Base-by-base conservation (phyloP, 1,140 invertebrate species). In the Drosophila mojavensis region DNA sequence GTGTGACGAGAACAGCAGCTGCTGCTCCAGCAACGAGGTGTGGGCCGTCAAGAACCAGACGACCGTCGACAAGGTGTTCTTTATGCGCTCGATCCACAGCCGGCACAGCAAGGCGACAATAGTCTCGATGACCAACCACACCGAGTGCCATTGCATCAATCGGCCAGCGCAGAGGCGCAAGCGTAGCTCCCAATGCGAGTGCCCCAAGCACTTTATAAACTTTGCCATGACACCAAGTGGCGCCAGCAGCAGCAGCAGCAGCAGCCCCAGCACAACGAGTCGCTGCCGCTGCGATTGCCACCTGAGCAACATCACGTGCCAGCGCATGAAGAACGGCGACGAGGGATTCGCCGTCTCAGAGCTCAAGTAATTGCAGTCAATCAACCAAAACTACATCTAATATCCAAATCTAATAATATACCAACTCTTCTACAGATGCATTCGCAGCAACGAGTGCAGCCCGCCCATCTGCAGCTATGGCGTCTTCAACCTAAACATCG, bases 1-100 rank as follows among this genome's bases (percentile, higher is more conserved):
- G 66, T 97, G 96, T 83, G 94, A 95, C 10, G 95, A 96, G 66
- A 94, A 95, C 80, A 95, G 95, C 3, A 96, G 96, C 45, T 97
- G 96, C 90, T 97, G 96, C 81, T 92, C 89, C 26, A 93, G 93
- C 17, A 93, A 94, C 59, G 79, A 92, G 2, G 92, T 94, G 20
- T 97, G 96, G 84, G 93, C 93, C 1, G 70, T 59, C 3, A 92
- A 91, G 56, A 68, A 24, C 0, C 66, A 72, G 10, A 56, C 77
- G 11, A 70, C 45, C 10, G 91, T 92, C 20, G 60, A 83, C 20
- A 39, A 77, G 36, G 66, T 75, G 6, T 91, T 92, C 41, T 69
- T 68, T 17, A 62, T 69, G 54, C 50, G 55, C 2, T 26, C 17
- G 7, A 39, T 17, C 36, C 36, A 5, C 41, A 51, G 28, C 7